Base-by-base conservation (phyloP, 1,140 invertebrate genomes). In the Muscidifurax raptorellus region DNA sequence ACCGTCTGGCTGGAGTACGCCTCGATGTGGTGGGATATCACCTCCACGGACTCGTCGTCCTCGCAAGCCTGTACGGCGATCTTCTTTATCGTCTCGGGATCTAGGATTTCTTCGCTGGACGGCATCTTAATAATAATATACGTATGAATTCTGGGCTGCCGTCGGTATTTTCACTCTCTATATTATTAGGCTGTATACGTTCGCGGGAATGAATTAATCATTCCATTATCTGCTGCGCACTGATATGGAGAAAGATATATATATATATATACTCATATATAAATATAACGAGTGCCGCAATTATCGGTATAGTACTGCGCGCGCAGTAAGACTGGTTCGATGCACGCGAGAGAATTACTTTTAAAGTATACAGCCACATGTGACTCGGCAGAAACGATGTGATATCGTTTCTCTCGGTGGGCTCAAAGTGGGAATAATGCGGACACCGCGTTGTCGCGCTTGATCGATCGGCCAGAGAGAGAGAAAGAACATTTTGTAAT, bases 1-100 rank as follows among this genome's bases (percentile, higher is more conserved):
- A 93, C 84, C 4, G 91, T 93, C 66, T 89, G 87, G 0, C 91
- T 88, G 2, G 90, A 89, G 52, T 90, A 91, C 22, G 86, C 59
- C 15, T 71, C 66, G 25, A 92, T 22, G 13, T 36, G 77, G 15
- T 89, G 90, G n/a, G 89, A 84, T 0, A 90, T 22, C 0, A 90
- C 66, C 30, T 89, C 80, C 0, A 78, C 44, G 0, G 59, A 47
- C 30, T 67, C 75, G 5, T 90, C 85, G 0, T 0, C 25, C 0
- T 86, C 87, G 44, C 89, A 76, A 0, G 74, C 81, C 22, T 36
- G 32, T 64, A 86, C 86, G 0, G 83, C 87, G n/a, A 91, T 40
- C 15, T 85, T 86, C 13, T 88, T 82, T 1, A 89, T 40, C n/a
- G 36, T 18, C 10, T 80, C 36, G 1, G 18, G 3, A 7, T 28